These are phyloP conservation scores for Pachyrhynchus sulphureomaculatus DNA, from an alignment of 1,140 invertebrate species.

Conservation along the genomic window DNA sequence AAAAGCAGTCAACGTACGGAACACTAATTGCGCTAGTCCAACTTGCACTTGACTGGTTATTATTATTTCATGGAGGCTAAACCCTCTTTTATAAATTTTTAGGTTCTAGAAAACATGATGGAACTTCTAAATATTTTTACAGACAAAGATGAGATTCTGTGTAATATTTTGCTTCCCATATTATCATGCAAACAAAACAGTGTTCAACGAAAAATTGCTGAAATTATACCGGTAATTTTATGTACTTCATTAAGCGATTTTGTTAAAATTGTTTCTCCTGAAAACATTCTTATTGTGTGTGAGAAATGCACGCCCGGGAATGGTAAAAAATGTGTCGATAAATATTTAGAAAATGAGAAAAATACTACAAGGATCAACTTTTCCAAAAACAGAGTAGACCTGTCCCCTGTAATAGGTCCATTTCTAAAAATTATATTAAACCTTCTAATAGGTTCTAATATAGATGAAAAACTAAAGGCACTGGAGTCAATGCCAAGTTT, in stretches of 20 bases:
- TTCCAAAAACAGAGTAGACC: conserved; percentile 7
- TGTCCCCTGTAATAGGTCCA: neutral
- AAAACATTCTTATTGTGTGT: conserved; percentile 19
- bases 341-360: neutral
- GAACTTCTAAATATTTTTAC: conserved; percentile 30
- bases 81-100: too few species aligned
- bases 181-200: conserved; percentile 5
- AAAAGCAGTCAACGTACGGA: too few species aligned
- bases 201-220: conserved; percentile 14
- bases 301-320: conserved; percentile 27
- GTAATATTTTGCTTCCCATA: conserved; percentile 26
- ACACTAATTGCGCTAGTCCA: too few species aligned
- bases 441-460: conserved; percentile 18
- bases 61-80: too few species aligned
- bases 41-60: too few species aligned
- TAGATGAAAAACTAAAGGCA: conserved; percentile 23
- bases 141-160: conserved; percentile 30
- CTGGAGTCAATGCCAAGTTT: conserved; percentile 32
- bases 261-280: conserved; percentile 4
- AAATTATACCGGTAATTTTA: conserved; percentile 29
- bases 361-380: neutral
- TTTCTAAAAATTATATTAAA: conserved; percentile 31
- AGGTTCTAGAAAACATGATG: conserved; percentile 31
- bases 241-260: conserved; percentile 22
- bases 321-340: neutral